Base-by-base conservation (phyloP, 2,888 invertebrate genomes). In the Drosophila demipolita region DNA sequence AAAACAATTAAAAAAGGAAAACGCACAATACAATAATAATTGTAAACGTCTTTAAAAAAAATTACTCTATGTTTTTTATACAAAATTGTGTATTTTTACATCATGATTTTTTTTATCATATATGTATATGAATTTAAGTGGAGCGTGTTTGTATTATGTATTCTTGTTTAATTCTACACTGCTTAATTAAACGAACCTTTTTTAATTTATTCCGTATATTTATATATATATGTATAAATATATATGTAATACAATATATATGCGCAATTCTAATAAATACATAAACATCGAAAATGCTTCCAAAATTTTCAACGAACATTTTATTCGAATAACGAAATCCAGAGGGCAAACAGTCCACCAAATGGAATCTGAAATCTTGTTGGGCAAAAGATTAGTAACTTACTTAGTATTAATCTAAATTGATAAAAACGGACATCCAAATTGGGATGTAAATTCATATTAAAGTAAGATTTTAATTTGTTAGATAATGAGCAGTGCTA, bases 221-320 rank as follows among this genome's bases (percentile, higher is more conserved):
- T 70, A 66, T 65, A 79, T 29, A 55, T 54, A 38, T 67, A 63
- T 36, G 15, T 33, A 33, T 65, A 58, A 45, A 40, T 66, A 71
- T 66, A 75, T 70, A 75, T 75, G 69, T 69, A 75, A 78, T 69
- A 75, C 66, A 67, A 67, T 67, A 62, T 66, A 82, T 81, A 82
- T 81, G 79, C 84, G 87, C 85, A 81, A 85, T 83, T 87, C 86
- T 87, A 85, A 87, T 85, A 85, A 85, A 85, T 69, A 73, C 58
- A 79, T 77, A 75, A 69, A 76, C 87, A 84, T 75, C 85, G 82
- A 66, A 87, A 74, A 78, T 72, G 84, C 87, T 87, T 82, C 75
- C 82, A 75, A 59, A 82, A 62, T 29, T 29, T 35, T 66, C 49
- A 20, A 26, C 12, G 17, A 57, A 15, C 26, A 49, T 32, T 32